Conservation (phyloP, 2,888 invertebrate species). For the Seira musarum region DNA sequence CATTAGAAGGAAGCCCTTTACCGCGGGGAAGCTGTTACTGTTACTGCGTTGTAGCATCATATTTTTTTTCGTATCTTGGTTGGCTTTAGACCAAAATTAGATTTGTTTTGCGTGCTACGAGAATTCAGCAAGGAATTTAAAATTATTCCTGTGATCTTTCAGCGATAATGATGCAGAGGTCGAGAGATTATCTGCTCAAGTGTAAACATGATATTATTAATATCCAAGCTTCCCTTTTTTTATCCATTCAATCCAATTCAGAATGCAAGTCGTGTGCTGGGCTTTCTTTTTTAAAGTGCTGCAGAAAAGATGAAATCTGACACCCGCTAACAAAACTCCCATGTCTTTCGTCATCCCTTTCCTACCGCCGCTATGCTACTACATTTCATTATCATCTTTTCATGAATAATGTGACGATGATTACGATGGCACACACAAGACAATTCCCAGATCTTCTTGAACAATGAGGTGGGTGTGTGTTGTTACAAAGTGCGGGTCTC, state of each 20-base stretch:
- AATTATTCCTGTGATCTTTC: background rate
- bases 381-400: constrained; percentile 12
- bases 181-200: too few species aligned
- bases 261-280: constrained; percentile 10
- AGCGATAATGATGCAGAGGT: constrained; percentile 4
- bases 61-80: constrained; percentile 22
- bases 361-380: too few species aligned
- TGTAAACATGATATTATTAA: background rate
- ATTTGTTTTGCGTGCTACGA: constrained; percentile 21
- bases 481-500: constrained; percentile 35
- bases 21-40: too few species aligned
- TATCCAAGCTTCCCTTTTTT: too few species aligned
- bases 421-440: too few species aligned
- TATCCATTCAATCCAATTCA: too few species aligned
- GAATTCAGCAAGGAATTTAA: too few species aligned
- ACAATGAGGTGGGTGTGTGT: constrained; percentile 14
- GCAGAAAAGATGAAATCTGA: constrained; percentile 39
- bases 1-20: constrained; percentile 67
- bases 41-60: too few species aligned
- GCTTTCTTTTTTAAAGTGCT: too few species aligned
- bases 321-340: too few species aligned
- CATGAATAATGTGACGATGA: background rate
- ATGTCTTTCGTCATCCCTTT: too few species aligned
- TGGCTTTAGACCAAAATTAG: constrained; percentile 57
- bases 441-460: constrained; percentile 15